Base-by-base conservation (phyloP, 1,140 invertebrate species). In the Euschistus heros region DNA sequence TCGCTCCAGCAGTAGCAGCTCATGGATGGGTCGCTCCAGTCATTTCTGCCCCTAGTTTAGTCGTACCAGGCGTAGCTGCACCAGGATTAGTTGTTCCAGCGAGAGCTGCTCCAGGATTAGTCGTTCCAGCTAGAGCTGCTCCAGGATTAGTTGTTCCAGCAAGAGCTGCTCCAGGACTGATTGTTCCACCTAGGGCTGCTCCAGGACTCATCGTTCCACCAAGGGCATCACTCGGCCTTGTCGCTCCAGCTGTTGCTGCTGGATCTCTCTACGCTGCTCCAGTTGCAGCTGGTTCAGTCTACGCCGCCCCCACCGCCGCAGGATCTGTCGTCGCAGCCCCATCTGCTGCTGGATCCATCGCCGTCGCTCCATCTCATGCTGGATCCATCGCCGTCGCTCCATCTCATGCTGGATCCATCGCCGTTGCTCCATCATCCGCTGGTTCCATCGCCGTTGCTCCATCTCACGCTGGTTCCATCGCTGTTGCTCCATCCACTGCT, bases 1-100 rank as follows among this genome's bases (percentile, higher is more conserved):
- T 50, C 2, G 47, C 47, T 50, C 47, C 47, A 50, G 47, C 47
- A 50, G 20, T 50, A 50, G 47, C 47, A 50, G 47, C 47, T 3
- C 47, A 18, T 20, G n/a, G n/a, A 20, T 17, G 10, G 5, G 20
- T 57, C 24, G 54, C 54, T 26, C 54, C 54, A 24, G n/a, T 20
- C 2, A 27, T 57, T 24, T 20, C 54, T 27, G 54, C 54, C 24
- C 18, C 18, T 24, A 10, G 18, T 57, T 17, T 57, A 5, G 24
- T 57, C 24, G 54, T 24, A 3, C 22, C 54, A 24, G 54, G 24
- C 15, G 22, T 24, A 24, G 54, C 24, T 24, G 18, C 54, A 14
- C 18, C 54, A 17, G 54, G 54, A 57, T 20, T 24, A 7, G 24
- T 57, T 22, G 54, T 24, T 17, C 18, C 54, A 4, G 18, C 54